Base-by-base conservation (phyloP, 2,113 vertebrate species). In the Xiphophorus maculatus region DNA sequence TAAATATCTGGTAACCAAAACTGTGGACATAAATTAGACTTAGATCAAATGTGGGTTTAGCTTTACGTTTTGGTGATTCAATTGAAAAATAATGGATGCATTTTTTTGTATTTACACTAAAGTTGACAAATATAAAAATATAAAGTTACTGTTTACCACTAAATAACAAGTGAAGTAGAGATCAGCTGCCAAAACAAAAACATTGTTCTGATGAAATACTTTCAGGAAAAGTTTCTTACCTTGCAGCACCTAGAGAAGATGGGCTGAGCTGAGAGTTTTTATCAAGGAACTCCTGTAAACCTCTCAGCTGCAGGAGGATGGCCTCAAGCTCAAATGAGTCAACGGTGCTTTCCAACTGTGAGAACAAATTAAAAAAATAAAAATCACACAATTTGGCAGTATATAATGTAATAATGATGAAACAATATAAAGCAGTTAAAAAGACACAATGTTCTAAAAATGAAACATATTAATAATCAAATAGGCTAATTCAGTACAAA, bases 221-320 rank as follows among this genome's bases (percentile, higher is more conserved):
- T n/a, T 58, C 51, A 25, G 51, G 51, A 30, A 4, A 58, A 11
- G 64, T 30, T 0, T 66, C 66, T 90, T 95, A 99, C 98, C 94
- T 97, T 74, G 95, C 94, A 74, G 95, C 95, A 66, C 96, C 95
- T 51, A 99, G 92, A 22, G 96, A 95, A 25, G 96, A 95, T 10
- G 96, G 95, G 88, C 96, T 93, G 93, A 99, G 98, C 69, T 99
- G 97, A 35, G 98, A 97, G 90, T 98, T 99, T 91, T 96, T 96
- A 61, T 97, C 97, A 40, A 99, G 93, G 88, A 99, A 99, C 66
- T 98, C 97, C 78, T 95, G 95, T 68, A 99, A 90, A 62, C 97
- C 96, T 61, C 93, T 95, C 6, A 99, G 94, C 81, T 98, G 95
- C 69, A 96, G 90, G 1, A 98, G 92, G 11, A 97, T 94, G 0